Base-by-base conservation (phyloP, 1,140 invertebrate genomes). In the Panonychus citri region DNA sequence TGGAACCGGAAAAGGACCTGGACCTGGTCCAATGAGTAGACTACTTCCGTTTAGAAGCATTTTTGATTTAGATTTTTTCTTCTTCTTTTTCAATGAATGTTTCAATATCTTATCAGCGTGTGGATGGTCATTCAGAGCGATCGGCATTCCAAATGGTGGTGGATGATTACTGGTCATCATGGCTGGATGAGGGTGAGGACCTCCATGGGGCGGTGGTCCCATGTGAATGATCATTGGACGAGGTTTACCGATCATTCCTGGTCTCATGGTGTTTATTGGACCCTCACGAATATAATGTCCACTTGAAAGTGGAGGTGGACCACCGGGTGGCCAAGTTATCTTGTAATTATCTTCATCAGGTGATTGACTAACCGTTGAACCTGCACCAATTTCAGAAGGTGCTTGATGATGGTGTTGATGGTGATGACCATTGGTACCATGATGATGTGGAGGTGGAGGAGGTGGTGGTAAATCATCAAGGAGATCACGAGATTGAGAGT, bases 271-370 rank as follows among this genome's bases (percentile, higher is more conserved):
- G 12, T 34, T 34, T 5, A 34, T 34, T 7, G 30, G 30, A 34
- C 30, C 30, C 12, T 34, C 30, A 5, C 30, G 5, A 34, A 34
- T 34, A 34, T 34, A 34, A 34, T 34, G 30, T 34, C 30, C 30
- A 34, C 30, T 34, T 34, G 30, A 34, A 7, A 34, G 12, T 5
- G 30, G 30, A 7, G 30, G 30, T 34, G 30, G 85, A 26, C 83
- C 83, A 3, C 83, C 83, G 13, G 81, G 77, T 1, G 81, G 78
- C 4, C 83, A 77, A 0, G 83, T 79, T 55, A 81, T 74, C 39
- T 78, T 73, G 66, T 90, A 86, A 64, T 90, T 91, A 66, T 89
- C 85, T 64, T 89, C 83, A 54, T 62, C 60, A 12, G 59, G 26
- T 19, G 26, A 46, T 39, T 60, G 49, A 62, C 61, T 54, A 49